A percentile compares a stretch with the other conserved stretches of the same genome.
These are phyloP conservation scores for Quiscalus mexicanus DNA, from an alignment of 2,113 vertebrate genomes.

Conservation along the genomic window DNA sequence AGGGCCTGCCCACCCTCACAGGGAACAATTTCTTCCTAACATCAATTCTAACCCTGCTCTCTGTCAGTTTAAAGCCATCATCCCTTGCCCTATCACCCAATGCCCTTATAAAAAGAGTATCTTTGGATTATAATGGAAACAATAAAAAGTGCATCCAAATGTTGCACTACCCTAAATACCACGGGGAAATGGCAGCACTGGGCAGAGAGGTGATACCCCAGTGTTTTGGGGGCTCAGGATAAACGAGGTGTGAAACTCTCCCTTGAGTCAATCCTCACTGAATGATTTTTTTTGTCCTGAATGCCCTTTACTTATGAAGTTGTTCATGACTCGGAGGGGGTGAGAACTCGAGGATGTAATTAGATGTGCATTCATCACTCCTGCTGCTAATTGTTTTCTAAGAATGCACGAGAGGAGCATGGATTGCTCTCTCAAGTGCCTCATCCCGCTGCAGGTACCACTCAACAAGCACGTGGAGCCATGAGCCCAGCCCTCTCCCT, in stretches of 20 bases:
- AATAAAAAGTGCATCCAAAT: neutral
- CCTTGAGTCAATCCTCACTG: neutral
- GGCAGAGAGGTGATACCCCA: rapidly evolving
- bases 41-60: neutral
- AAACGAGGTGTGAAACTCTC: neutral
- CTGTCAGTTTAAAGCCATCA: neutral
- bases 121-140: neutral
- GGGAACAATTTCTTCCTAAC: rapidly evolving
- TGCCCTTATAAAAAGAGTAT: neutral
- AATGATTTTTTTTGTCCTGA: neutral
- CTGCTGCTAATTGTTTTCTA: slow-evolving; percentile 50
- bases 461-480: neutral
- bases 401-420: neutral
- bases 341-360: slow-evolving; percentile 9
- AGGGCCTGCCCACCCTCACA: rapidly evolving
- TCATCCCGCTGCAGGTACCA: neutral
- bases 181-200: rapidly evolving
- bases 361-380: slow-evolving; percentile 38
- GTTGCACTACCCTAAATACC: rapidly evolving
- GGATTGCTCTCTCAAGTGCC: neutral
- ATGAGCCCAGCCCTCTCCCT: neutral
- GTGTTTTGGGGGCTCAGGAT: neutral
- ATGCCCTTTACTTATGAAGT: slow-evolving; percentile 17
- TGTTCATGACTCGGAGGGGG: neutral
- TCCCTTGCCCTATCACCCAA: too few species aligned